Conservation (phyloP, 2,113 vertebrate genomes). For the Chascanopsetta lugubris region DNA sequence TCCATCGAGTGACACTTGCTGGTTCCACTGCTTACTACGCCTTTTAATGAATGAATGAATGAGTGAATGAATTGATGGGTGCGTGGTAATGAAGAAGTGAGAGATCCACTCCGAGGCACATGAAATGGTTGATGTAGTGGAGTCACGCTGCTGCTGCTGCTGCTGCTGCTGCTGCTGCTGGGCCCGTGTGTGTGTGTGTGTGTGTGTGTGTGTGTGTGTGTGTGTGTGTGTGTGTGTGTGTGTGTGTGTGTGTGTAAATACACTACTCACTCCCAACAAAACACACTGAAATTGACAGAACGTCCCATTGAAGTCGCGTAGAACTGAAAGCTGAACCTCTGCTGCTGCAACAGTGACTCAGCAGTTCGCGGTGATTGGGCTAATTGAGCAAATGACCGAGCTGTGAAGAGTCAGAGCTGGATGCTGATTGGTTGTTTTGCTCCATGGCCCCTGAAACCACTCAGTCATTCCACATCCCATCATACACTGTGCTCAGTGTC, state of each 20-base stretch:
- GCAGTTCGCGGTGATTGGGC: constrained; percentile 30
- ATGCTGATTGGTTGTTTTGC: constrained; percentile 1
- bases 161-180: neutral
- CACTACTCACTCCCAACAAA: neutral
- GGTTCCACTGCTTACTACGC: constrained; percentile 3
- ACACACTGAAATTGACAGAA: neutral
- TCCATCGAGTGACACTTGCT: constrained; percentile 26
- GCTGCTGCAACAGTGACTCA: neutral
- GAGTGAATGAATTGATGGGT: neutral
- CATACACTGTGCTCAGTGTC: neutral
- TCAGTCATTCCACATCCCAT: neutral
- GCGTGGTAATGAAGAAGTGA: neutral
- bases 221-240: constrained; percentile 9
- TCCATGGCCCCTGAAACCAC: constrained; percentile 11
- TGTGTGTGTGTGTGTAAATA: neutral
- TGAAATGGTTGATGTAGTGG: neutral
- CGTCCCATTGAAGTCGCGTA: neutral
- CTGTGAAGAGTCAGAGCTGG: constrained; percentile 1
- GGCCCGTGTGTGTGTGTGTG: constrained; percentile 43
- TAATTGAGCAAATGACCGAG: constrained; percentile 16
- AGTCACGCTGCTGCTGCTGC: neutral
- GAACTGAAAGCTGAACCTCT: constrained; percentile 7
- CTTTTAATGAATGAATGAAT: constrained; percentile 8
- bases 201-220: constrained; percentile 22
- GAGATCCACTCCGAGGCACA: neutral